A percentile compares a stretch with the other conserved stretches of the same genome.
phyloP scores from a whole-genome alignment of 2,113 vertebrate species.

The Phalacrocorax brasilianus region DNA sequence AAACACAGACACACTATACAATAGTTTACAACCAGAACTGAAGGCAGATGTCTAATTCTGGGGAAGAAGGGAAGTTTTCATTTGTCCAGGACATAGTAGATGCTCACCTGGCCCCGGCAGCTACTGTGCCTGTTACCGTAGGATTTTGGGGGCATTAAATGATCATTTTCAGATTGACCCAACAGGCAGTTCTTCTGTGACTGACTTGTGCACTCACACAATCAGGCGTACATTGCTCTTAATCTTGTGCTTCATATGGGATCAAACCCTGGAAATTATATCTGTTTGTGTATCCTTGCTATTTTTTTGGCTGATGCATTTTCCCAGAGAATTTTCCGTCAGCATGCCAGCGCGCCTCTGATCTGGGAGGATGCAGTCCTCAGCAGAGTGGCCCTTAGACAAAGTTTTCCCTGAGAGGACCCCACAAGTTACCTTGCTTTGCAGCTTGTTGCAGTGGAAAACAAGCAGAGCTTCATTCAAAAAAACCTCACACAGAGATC shows the following conservation, averaged over 20 bases:
- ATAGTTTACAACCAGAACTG: background rate
- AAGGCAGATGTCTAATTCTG: background rate
- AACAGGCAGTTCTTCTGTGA: background rate
- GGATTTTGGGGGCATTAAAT: background rate
- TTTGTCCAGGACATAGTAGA: background rate
- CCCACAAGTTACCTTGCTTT: background rate
- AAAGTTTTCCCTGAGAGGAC: background rate
- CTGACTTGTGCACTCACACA: background rate
- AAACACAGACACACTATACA: background rate
- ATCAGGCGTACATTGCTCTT: background rate
- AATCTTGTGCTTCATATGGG: background rate
- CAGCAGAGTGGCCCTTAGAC: background rate
- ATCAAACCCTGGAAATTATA: background rate
- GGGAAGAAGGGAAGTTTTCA: background rate
- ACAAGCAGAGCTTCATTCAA: background rate
- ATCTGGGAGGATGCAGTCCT: background rate
- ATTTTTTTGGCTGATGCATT: background rate
- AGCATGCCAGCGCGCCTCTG: background rate
- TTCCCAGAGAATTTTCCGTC: background rate
- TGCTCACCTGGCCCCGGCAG: background rate
- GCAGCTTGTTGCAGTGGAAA: background rate
- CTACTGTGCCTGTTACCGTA: background rate
- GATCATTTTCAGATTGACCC: background rate
- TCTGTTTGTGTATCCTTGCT: background rate
- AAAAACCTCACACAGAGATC: slow-evolving; percentile 56